Conservation (phyloP, 1,140 invertebrate species). For the Drosophila azteca region DNA sequence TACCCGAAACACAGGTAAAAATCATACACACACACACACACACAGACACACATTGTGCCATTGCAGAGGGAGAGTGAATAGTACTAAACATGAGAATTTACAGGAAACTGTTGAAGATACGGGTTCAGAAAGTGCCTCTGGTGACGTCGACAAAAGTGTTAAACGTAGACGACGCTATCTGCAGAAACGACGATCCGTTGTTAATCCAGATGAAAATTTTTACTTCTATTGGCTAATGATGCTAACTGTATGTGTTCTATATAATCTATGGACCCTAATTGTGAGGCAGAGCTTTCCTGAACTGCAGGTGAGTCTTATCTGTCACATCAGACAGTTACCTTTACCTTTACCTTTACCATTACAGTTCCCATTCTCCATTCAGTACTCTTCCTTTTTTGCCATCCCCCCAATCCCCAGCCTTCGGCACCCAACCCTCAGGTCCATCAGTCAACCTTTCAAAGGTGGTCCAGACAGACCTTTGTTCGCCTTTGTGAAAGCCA, state of each 20-base stretch:
- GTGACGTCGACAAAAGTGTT: slow-evolving; percentile 86
- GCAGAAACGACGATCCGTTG: slow-evolving; percentile 91
- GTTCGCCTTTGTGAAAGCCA: slow-evolving; percentile 48
- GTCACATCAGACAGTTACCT: not conserved
- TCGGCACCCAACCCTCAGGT: not conserved
- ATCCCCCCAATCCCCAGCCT: not conserved
- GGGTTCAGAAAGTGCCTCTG: slow-evolving; percentile 87
- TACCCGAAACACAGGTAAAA: slow-evolving; percentile 92
- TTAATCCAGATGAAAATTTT: slow-evolving; percentile 97
- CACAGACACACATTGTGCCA: not conserved
- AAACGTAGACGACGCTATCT: slow-evolving; percentile 87
- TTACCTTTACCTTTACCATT: slow-evolving; percentile 4
- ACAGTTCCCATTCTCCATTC: slow-evolving; percentile 8
- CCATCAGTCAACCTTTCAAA: slow-evolving; percentile 19
- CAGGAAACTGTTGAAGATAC: slow-evolving; percentile 87
- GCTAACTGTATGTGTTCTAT: slow-evolving; percentile 94
- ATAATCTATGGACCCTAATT: slow-evolving; percentile 98
- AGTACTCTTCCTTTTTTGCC: slow-evolving; percentile 10
- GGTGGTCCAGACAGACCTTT: slow-evolving; percentile 24
- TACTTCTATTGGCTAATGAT: slow-evolving; percentile 98
- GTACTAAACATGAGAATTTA: not conserved
- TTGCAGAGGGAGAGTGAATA: not conserved
- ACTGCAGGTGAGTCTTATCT: slow-evolving; percentile 86
- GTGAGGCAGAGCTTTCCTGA: slow-evolving; percentile 97
- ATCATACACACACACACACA: not conserved